Evolutionary conservation across 2,113 vertebrate genomes (phyloP), one percentile per base, ranked within the genome.

Genomic region (Melanerpes aurifrons): DNA sequence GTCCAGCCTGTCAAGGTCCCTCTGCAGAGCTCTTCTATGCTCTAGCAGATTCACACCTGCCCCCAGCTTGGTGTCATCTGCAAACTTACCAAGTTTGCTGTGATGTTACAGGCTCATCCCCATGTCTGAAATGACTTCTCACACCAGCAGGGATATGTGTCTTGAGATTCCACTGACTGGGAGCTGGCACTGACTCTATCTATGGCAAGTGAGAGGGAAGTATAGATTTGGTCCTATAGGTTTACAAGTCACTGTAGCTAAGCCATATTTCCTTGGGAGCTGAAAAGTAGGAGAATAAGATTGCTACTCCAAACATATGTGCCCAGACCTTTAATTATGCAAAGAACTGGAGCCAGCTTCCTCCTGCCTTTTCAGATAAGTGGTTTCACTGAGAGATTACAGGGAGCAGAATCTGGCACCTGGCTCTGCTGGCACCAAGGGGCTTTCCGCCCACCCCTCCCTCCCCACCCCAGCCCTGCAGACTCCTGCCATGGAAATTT

Each of bases 351-450:
- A 96, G 96, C 82, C 90, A 90, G 90, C 90, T 95, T 93, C 90
- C 80, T 91, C 66, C 80, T 94, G 90, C 76, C 54, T 95, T 87
- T 40, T 66, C 74, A 79, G 89, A 95, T 89, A 95, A 94, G 64
- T 56, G 66, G 79, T 91, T 92, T 87, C 90, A 63, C 58, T 0
- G 0, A 90, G 90, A 91, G 83, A 96, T 95, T 83, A 86, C 72
- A 86, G 86, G 0, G 0, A 88, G 70, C 80, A 92, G 64, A 72
- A 62, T 75, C 58, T 94, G 92, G 80, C 93, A 93, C 29, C 86
- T 75, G 70, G 67, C 37, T 90, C 72, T 3, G 2, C 54, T 95
- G 93, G 81, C 86, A 86, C 13, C 0, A 54, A 96, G 66, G 62
- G 31, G 8, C 79, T 84, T 57, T 45, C 43, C 15, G 14, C 43